Base-by-base conservation (phyloP, 2,888 invertebrate genomes). In the Ennomos erosarius region DNA sequence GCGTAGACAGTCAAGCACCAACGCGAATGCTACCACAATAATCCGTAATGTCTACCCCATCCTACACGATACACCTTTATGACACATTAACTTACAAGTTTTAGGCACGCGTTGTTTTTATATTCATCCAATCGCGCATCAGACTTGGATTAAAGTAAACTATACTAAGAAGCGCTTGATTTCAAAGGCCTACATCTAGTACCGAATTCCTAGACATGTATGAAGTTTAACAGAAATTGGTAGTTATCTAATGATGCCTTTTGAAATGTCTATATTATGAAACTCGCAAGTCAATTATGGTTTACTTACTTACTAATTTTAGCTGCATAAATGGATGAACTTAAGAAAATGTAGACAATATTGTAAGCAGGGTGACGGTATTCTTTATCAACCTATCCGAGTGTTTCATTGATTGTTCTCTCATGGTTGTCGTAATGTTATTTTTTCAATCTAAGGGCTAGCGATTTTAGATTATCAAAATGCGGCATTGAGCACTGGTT, bases 21-120 rank as follows among this genome's bases (percentile, higher is more conserved):
- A 67, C 74, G 65, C 37, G 52, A 79, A 86, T 81, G 87, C 87
- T 84, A 84, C 87, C 82, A 85, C 85, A 85, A 85, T 82, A 85
- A 86, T 79, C 34, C 58, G 49, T 65, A 53, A 60, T 51, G 69
- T 70, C 76, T 69, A 75, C 74, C 75, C 76, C 72, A 70, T 64
- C 9, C 52, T 42, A 44, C 47, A 36, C 40, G 35, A 49, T 36
- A 47, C 59, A 53, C 56, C 33, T 34, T 43, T 37, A 57, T 48
- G 40, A 61, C 49, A 64, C 55, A 40, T 37, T 51, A 59, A 50
- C 47, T 54, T 55, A 65, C 51, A 58, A 53, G 45, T 49, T 62
- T 62, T 64, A 65, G 66, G 64, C 67, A 62, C 65, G 60, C 57
- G 48, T 59, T 47, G 16, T 37, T 39, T 38, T 35, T 8, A 37